These are phyloP conservation scores for Chloroclystis v-ata DNA, from an alignment of 2,888 invertebrate genomes.

Conservation along the genomic window DNA sequence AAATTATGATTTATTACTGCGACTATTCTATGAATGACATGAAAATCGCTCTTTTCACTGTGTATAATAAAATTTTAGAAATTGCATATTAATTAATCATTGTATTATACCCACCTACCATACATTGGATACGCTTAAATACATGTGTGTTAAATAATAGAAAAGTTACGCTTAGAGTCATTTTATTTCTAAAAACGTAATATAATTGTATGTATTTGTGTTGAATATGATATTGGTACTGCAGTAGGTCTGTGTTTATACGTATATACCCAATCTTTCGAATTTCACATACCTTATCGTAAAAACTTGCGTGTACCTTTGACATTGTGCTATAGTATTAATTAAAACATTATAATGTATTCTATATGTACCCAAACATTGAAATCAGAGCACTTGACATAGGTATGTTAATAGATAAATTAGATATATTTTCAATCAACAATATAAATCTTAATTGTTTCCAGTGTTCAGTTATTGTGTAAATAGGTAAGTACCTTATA, in stretches of 20 bases:
- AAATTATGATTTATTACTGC: constrained; percentile 46
- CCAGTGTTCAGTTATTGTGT: too few species aligned
- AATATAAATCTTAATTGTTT: too few species aligned
- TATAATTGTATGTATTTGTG: constrained; percentile 70
- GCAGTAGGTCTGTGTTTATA: constrained; percentile 74
- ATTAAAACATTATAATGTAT: constrained; percentile 32
- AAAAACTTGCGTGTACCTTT: constrained; percentile 41
- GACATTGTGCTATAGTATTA: constrained; percentile 39
- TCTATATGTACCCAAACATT: constrained; percentile 29
- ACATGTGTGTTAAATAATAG: constrained; percentile 72
- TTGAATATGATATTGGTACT: constrained; percentile 69
- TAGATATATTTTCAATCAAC: constrained; percentile 34
- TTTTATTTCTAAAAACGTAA: constrained; percentile 62
- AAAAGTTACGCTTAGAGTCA: constrained; percentile 72
- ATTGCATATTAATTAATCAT: constrained; percentile 39
- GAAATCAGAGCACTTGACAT: constrained; percentile 23
- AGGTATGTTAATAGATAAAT: constrained; percentile 51
- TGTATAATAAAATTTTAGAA: constrained; percentile 41
- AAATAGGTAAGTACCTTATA: too few species aligned
- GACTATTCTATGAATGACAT: constrained; percentile 37
- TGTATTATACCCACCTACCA: constrained; percentile 44
- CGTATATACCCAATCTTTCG: constrained; percentile 58
- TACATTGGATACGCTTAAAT: constrained; percentile 66
- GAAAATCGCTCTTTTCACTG: constrained; percentile 27
- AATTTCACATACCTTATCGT: constrained; percentile 46